A percentile compares a stretch with the other conserved stretches of the same genome.
phyloP scores from a whole-genome alignment of 2,113 vertebrate genomes.

The human region GRCh38 chr4:74307001-74307500 shows the following conservation, averaged over 20 bases:
- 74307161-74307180: neutral
- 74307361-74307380: conserved; percentile 60
- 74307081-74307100: neutral
- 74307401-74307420: conserved; percentile 23
- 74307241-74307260: conserved; percentile 41
- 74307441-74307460: too few relatives aligned
- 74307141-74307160: conserved; percentile 21
- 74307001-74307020: neutral
- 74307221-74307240: conserved; percentile 4
- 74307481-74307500: conserved; percentile 31
- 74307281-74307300: conserved; percentile 68
- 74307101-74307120: neutral
- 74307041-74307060: neutral
- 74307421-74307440: conserved; percentile 18
- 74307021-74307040: neutral
- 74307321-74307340: conserved; percentile 62
- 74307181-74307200: neutral
- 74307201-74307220: neutral
- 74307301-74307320: conserved; percentile 66
- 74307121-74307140: neutral
- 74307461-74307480: conserved; percentile 26
- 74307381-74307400: conserved; percentile 31
- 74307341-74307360: conserved; percentile 45
- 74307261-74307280: conserved; percentile 50
- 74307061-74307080: neutral